Evolutionary conservation across 2,113 vertebrate genomes (phyloP).

Genomic region (Urocynchramus pylzowi): DNA sequence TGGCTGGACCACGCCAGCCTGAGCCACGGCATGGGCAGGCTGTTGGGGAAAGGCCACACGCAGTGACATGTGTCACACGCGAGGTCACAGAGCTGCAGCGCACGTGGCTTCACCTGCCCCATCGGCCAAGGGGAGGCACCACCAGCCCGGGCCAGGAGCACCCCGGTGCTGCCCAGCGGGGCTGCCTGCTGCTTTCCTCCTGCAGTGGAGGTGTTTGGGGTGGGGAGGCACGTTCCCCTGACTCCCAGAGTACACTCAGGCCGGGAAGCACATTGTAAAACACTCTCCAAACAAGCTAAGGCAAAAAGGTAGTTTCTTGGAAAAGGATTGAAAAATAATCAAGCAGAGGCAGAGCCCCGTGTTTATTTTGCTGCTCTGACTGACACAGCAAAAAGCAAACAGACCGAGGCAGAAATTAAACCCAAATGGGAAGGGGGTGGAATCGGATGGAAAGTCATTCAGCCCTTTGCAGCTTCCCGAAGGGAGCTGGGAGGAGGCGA

Average conservation of each 20-base stretch:
- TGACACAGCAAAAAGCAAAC: constrained; percentile 58
- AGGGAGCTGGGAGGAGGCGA: background rate
- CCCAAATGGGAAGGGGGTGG: background rate
- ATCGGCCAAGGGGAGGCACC: accelerated
- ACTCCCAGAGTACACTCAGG: background rate
- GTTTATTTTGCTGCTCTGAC: constrained; percentile 64
- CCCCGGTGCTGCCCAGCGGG: accelerated
- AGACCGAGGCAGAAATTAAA: background rate
- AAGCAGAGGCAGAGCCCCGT: background rate
- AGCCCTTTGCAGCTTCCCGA: background rate
- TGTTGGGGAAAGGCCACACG: accelerated
- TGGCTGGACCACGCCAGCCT: background rate
- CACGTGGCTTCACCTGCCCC: background rate
- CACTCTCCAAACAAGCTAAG: constrained; percentile 28
- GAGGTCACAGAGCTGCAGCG: background rate
- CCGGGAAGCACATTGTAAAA: background rate
- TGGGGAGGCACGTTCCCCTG: accelerated
- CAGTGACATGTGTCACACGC: accelerated
- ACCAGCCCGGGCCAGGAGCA: accelerated
- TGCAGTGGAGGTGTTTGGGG: background rate
- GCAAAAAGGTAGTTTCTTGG: constrained; percentile 45
- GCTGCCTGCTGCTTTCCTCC: background rate
- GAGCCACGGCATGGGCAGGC: background rate
- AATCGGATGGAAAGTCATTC: background rate
- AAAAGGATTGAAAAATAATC: constrained; percentile 45